Evolutionary conservation across 30 jellyfish, hydroid and myxozoan species (phyloP), one percentile per base, ranked within the genome.

Genomic region (Aurelia sp.): DNA sequence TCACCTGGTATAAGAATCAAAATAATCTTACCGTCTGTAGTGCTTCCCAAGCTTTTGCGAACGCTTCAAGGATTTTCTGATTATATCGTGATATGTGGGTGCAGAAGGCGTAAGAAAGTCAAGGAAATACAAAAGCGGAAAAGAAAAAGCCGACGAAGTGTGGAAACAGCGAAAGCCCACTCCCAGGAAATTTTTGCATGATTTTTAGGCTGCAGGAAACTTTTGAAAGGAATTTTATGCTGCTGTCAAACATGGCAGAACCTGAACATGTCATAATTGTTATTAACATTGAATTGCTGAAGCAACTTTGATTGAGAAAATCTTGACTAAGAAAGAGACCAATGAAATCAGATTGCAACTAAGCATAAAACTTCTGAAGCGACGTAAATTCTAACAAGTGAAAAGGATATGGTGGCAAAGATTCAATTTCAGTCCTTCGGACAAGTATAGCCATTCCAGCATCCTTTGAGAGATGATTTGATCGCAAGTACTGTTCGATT

Each of bases 371-470:
- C 13, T 12, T 12, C 22, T 22, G 40, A 47, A 1, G 31, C 20
- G 31, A 24, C 67, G 18, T 68, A 5, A 4, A 67, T 18, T 67
- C 12, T 10, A 62, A 58, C 22, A 12, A 11, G 3, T 72, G 17
- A 75, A 93, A 93, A 93, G 91, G 97, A 93, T 93, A 93, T 84
- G 98, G 66, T 17, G 97, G 97, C 8, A 93, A 82, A 41, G 51
- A 18, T 13, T 72, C 75, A 13, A 93, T 93, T 88, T 93, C 98
- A 10, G 98, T 93, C 57, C 98, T 47, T 40, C 93, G 95, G 9
- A 93, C 94, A 19, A 72, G 84, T 16, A 88, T 86, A 0, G 95
- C 73, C 20, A 60, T 74, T 22, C 98, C 98, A 18, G 94, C 89
- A 77, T 93, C 96, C n/a, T 61, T 41, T 21, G 92, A 62, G 18